Evolutionary conservation across 2,888 invertebrate species (phyloP).

Genomic region (Pocota personata): DNA sequence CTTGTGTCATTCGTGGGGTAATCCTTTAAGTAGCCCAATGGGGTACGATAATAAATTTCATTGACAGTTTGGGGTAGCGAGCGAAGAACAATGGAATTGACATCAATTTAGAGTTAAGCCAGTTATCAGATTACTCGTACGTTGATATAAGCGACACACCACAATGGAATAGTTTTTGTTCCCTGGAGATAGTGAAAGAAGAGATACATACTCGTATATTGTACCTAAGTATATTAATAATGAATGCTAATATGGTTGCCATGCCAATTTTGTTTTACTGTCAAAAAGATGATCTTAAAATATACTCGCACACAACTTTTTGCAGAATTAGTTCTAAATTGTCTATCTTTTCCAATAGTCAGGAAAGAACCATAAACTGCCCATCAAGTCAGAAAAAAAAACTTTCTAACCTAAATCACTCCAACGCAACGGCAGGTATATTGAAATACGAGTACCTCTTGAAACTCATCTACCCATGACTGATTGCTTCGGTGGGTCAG

Average conservation of each 20-base stretch:
- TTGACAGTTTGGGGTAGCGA: conserved; percentile 37
- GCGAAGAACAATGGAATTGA: conserved; percentile 45
- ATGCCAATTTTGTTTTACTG: too few species aligned
- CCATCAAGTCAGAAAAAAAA: conserved; percentile 13
- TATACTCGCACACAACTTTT: too few species aligned
- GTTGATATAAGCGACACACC: not conserved
- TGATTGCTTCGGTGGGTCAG: conserved; percentile 51
- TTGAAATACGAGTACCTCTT: not conserved
- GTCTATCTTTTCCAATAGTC: too few species aligned
- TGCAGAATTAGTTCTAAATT: too few species aligned
- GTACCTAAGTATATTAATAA: too few species aligned
- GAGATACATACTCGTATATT: not conserved
- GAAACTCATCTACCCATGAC: conserved; percentile 39
- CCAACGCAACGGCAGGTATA: not conserved
- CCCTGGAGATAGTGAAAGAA: not conserved
- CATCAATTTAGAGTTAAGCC: conserved; percentile 65
- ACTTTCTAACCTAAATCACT: conserved; percentile 4
- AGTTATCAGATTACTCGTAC: conserved; percentile 51
- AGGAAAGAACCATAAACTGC: not conserved
- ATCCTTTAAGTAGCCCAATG: conserved; percentile 68
- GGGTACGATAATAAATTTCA: conserved; percentile 54
- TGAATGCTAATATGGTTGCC: too few species aligned
- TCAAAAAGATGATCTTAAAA: too few species aligned
- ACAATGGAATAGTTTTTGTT: not conserved
- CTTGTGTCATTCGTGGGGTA: conserved; percentile 44